phyloP scores from a whole-genome alignment of 2,888 invertebrate genomes.

The Cheilosia grossa region DNA sequence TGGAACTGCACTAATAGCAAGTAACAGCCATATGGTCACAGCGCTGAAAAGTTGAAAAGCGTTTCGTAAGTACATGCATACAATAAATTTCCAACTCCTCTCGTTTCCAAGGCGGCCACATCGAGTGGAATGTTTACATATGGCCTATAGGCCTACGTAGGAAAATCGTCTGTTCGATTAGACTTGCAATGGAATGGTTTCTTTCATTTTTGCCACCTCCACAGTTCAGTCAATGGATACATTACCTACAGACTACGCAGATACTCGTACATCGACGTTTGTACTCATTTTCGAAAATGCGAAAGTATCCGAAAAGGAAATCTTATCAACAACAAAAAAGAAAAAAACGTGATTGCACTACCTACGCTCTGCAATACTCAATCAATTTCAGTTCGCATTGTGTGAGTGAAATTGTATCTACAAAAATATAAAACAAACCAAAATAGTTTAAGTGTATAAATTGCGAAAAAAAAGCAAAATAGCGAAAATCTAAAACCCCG shows the following conservation, averaged over 20 bases:
- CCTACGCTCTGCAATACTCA: constrained; percentile 47
- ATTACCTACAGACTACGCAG: background rate
- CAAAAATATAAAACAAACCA: background rate
- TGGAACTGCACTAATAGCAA: constrained; percentile 23
- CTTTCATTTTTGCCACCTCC: background rate
- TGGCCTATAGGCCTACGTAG: background rate
- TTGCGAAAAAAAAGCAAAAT: constrained; percentile 1
- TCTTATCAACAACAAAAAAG: constrained; percentile 15
- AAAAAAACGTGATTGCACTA: constrained; percentile 23
- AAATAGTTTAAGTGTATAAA: constrained; percentile 18
- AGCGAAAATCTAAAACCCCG: constrained; percentile 11
- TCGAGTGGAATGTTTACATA: background rate
- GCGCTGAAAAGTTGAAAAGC: constrained; percentile 16
- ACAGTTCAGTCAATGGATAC: background rate
- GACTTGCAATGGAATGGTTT: background rate
- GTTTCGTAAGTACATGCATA: constrained; percentile 45
- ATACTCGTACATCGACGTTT: background rate
- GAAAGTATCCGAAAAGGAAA: background rate
- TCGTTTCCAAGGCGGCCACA: background rate
- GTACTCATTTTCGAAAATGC: background rate
- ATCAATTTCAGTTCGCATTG: constrained; percentile 46
- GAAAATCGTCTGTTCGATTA: constrained; percentile 4
- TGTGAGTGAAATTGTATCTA: background rate
- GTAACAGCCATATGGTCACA: constrained; percentile 45
- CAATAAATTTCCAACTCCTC: background rate